phyloP scores from a whole-genome alignment of 2,888 invertebrate species.

The Acanthosoma haemorrhoidale region DNA sequence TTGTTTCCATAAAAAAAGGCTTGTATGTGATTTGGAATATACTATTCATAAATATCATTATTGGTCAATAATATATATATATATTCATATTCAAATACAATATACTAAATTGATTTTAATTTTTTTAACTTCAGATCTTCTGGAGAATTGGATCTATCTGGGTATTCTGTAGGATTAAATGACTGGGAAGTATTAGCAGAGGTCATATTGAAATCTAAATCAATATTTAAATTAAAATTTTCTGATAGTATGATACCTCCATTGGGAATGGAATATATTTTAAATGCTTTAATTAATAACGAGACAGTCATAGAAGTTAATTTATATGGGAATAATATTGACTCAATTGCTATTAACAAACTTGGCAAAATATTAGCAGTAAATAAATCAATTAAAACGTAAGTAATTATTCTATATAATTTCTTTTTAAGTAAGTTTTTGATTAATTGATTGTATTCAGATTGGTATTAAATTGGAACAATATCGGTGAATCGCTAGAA shows the following conservation, averaged over 20 bases:
- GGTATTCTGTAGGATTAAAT: constrained; percentile 29
- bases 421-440: neutral
- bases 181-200: constrained; percentile 29
- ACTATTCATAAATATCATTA: too few species aligned
- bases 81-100: too few species aligned
- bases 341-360: constrained; percentile 18
- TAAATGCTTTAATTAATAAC: constrained; percentile 24
- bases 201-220: constrained; percentile 13
- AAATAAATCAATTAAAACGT: constrained; percentile 33
- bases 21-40: too few species aligned
- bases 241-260: constrained; percentile 35
- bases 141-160: constrained; percentile 35
- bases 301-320: constrained; percentile 19
- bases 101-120: neutral
- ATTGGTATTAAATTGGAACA: constrained; percentile 38
- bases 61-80: too few species aligned
- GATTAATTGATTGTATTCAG: constrained; percentile 19
- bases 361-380: constrained; percentile 31
- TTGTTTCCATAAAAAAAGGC: too few species aligned
- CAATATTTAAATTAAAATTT: constrained; percentile 31
- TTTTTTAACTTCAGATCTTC: neutral
- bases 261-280: constrained; percentile 25
- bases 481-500: constrained; percentile 35
- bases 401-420: neutral
- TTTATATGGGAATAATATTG: constrained; percentile 37